These are phyloP conservation scores for Catamblyrhynchus diadema DNA, from an alignment of 2,797 vertebrate species.

Conservation along the genomic window DNA sequence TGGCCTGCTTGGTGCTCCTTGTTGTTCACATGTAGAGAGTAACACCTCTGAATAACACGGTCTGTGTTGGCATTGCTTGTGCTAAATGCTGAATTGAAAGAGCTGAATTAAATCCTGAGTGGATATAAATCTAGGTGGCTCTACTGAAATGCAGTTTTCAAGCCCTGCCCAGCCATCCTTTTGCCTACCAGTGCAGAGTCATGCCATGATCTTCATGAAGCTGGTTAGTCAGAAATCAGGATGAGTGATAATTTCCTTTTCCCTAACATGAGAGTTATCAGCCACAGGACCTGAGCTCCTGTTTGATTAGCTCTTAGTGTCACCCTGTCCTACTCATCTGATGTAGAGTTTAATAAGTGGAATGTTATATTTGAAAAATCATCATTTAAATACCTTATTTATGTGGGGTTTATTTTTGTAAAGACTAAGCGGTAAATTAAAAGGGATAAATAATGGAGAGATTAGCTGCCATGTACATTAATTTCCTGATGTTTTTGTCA, in stretches of 20 bases:
- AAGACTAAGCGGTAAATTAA: not conserved
- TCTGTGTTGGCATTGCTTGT: not conserved
- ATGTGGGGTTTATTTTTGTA: not conserved
- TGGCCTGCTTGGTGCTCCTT: not conserved
- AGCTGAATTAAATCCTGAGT: not conserved
- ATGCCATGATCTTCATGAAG: not conserved
- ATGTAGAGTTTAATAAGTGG: not conserved
- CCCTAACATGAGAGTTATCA: not conserved
- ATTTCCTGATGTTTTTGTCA: not conserved
- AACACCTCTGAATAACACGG: not conserved
- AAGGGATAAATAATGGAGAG: not conserved
- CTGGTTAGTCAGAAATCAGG: not conserved
- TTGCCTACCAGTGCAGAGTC: not conserved
- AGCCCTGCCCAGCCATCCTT: not conserved
- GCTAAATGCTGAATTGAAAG: not conserved
- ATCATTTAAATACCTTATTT: not conserved
- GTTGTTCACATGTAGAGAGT: not conserved
- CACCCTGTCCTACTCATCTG: not conserved
- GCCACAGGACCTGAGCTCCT: not conserved
- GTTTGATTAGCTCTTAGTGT: not conserved
- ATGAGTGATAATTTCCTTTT: not conserved
- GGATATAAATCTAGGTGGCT: not conserved
- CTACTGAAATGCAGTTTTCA: not conserved
- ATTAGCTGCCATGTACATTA: not conserved
- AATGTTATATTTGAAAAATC: not conserved